Evolutionary conservation across 2,113 vertebrate genomes (phyloP), one percentile per base, ranked within the genome.

Genomic region (Hippocampus barbouri): DNA sequence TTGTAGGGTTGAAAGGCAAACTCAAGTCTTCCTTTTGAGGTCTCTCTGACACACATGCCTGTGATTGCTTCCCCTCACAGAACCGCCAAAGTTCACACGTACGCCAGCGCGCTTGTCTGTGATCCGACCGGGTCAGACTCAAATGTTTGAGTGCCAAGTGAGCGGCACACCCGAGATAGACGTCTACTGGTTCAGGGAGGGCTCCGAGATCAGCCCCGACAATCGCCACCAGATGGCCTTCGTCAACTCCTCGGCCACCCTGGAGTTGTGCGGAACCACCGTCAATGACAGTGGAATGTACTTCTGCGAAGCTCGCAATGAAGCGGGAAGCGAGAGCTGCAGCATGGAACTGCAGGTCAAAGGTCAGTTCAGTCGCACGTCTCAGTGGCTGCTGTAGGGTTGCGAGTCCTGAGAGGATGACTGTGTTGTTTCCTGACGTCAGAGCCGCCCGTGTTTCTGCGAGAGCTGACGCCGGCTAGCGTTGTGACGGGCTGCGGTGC

Each of bases 251-350:
- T 79, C 97, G 83, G 96, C 94, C 78, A 93, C 91, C 34, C 91
- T 98, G 83, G 95, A 95, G 79, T 86, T 99, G 43, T 87, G 86
- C 61, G 79, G 84, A 49, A 87, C 94, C 68, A 93, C 92, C 59
- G 83, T 92, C 71, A 94, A 91, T 75, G 95, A 99, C 16, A 94
- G 94, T 43, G 97, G 97, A 2, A 91, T 92, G 61, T 99, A 96
- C 38, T 94, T 95, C 83, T 99, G 97, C 30, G 96, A 98, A 89
- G 97, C 96, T 75, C 94, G 90, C n/a, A 99, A 99, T 73, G 96
- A 99, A 6, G 97, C 97, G 0, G 97, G 97, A 73, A 96, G 94
- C 1, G 95, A 97, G 51, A 98, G 95, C 92, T 99, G 96, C 91
- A 97, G 94, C 83, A 69, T 96, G 87, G 95, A 98, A 64, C 89